Conservation (phyloP, 1,140 invertebrate genomes). For the Belonocnema kinseyi region DNA sequence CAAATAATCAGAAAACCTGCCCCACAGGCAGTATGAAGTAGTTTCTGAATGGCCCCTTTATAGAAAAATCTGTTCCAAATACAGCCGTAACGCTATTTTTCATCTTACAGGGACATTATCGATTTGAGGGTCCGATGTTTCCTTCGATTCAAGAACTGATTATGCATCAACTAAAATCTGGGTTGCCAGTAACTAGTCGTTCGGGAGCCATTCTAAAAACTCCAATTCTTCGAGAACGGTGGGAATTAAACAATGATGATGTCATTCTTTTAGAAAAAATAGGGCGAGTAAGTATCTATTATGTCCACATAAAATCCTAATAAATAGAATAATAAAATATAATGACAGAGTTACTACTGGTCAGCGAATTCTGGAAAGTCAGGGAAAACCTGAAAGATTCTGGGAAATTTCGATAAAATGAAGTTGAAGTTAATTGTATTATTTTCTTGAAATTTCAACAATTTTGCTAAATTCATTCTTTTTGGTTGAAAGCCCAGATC, state of each 20-base stretch:
- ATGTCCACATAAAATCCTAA: constrained; percentile 13
- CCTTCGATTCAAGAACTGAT: constrained; percentile 95
- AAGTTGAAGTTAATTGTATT: too few species aligned
- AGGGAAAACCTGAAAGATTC: too few species aligned
- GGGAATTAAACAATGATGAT: constrained; percentile 98
- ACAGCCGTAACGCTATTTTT: background rate
- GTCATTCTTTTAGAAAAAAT: constrained; percentile 95
- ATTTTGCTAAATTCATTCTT: too few species aligned
- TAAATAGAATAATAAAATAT: background rate
- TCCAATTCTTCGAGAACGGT: constrained; percentile 92
- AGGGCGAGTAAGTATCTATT: constrained; percentile 84
- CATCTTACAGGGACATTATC: constrained; percentile 85
- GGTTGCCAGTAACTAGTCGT: constrained; percentile 91
- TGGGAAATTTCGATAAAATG: too few species aligned
- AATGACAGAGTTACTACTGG: too few species aligned
- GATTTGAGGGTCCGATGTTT: constrained; percentile 96
- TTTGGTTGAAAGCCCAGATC: too few species aligned
- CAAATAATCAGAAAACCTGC: too few species aligned
- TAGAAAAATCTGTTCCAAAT: background rate
- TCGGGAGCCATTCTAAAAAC: constrained; percentile 92
- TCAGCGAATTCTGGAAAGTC: too few species aligned
- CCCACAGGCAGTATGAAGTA: too few species aligned
- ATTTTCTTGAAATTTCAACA: too few species aligned
- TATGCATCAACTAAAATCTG: constrained; percentile 88
- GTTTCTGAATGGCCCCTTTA: background rate